phyloP scores from a whole-genome alignment of 2,888 invertebrate genomes.

The Mimas tiliae region DNA sequence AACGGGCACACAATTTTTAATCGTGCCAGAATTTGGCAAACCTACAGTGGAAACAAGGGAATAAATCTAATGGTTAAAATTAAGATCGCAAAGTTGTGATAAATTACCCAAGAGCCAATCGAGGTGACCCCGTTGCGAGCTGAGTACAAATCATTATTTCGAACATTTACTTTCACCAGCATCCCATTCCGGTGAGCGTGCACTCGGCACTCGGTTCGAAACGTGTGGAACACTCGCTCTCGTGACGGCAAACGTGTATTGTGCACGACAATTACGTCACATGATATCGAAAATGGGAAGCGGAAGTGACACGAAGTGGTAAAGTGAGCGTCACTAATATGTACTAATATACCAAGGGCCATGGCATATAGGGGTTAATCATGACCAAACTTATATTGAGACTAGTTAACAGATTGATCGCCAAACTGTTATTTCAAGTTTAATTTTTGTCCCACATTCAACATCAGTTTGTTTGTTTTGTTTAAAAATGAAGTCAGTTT shows the following conservation, averaged over 20 bases:
- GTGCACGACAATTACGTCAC: conserved; percentile 21
- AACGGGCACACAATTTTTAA: not conserved
- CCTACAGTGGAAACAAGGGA: not conserved
- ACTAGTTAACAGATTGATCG: too few species aligned
- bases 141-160: conserved; percentile 43
- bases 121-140: conserved; percentile 54
- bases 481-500: too few species aligned
- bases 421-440: too few species aligned
- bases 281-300: conserved; percentile 13
- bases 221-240: conserved; percentile 4
- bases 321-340: not conserved
- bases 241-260: conserved; percentile 1
- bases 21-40: conserved; percentile 15
- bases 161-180: conserved; percentile 57
- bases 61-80: conserved; percentile 1
- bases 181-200: conserved; percentile 40
- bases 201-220: not conserved
- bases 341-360: not conserved
- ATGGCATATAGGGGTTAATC: not conserved
- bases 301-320: not conserved
- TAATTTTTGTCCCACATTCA: too few species aligned
- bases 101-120: conserved; percentile 47
- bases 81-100: conserved; percentile 28
- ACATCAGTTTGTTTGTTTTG: too few species aligned
- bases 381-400: not conserved